phyloP scores from a whole-genome alignment of 2,797 vertebrate species.

The Danio choprae region DNA sequence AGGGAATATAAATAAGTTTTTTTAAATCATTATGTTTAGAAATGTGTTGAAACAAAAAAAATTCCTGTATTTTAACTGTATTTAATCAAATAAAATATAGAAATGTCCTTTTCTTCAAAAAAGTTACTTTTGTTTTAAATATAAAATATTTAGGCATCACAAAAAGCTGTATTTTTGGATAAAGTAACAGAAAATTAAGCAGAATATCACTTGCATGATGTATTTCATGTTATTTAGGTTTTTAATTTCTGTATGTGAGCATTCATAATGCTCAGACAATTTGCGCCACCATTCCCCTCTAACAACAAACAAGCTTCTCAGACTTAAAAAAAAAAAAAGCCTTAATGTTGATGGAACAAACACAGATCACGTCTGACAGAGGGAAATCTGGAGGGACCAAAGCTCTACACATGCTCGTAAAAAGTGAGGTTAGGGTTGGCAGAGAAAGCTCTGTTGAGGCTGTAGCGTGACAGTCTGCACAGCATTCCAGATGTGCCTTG shows the following conservation, averaged over 20 bases:
- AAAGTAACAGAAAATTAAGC: too few species aligned
- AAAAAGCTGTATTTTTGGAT: too few species aligned
- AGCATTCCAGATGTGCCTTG: slow-evolving; percentile 26
- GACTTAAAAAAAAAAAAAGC: background rate
- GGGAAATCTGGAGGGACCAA: slow-evolving; percentile 3
- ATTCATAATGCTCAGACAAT: too few species aligned
- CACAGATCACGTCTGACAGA: slow-evolving; percentile 17
- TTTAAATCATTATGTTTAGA: too few species aligned
- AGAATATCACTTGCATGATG: too few species aligned
- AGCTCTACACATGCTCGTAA: slow-evolving; percentile 34
- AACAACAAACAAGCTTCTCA: slow-evolving; percentile 5
- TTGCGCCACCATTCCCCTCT: background rate
- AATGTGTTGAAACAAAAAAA: too few species aligned
- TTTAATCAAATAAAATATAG: too few species aligned
- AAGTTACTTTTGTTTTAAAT: too few species aligned
- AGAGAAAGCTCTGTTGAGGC: slow-evolving; percentile 9
- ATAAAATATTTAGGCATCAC: too few species aligned
- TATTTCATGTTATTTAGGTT: background rate
- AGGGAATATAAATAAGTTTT: too few species aligned
- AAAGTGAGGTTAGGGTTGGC: slow-evolving; percentile 21
- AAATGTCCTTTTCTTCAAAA: too few species aligned
- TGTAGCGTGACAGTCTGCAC: slow-evolving; percentile 22
- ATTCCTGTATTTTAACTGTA: too few species aligned
- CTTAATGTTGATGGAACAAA: slow-evolving; percentile 6
- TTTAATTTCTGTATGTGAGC: background rate